A percentile compares a stretch with the other conserved stretches of the same genome.
Evolutionary conservation across 2,113 vertebrate species (phyloP).

Genomic region (Dromiciops gliroides): DNA sequence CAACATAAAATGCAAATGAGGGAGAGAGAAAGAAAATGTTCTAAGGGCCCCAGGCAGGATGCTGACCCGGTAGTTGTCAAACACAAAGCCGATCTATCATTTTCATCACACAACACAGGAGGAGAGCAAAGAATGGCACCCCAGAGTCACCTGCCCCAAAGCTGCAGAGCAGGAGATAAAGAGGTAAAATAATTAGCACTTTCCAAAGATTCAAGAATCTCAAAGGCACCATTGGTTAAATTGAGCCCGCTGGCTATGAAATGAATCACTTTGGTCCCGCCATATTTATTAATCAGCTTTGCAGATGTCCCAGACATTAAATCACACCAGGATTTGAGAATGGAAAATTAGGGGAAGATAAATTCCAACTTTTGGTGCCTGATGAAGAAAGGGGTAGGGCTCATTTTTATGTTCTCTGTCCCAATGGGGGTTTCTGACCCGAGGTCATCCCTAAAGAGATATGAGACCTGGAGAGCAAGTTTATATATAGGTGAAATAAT

Average conservation of each 20-base stretch:
- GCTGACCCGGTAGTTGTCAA: neutral
- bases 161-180: slow-evolving; percentile 24
- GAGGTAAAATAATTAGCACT: neutral
- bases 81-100: neutral
- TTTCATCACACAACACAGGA: neutral
- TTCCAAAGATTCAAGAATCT: neutral
- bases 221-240: slow-evolving; percentile 15
- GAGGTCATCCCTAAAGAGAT: neutral
- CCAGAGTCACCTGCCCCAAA: slow-evolving; percentile 26
- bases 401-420: accelerated
- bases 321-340: neutral
- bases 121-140: neutral
- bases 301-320: slow-evolving; percentile 35
- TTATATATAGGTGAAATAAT: neutral
- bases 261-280: slow-evolving; percentile 42
- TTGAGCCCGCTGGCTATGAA: slow-evolving; percentile 5
- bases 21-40: neutral
- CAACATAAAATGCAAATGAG: neutral
- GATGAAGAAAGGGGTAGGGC: neutral
- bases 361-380: slow-evolving; percentile 24
- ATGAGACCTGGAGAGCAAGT: neutral
- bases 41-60: neutral
- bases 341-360: slow-evolving; percentile 49
- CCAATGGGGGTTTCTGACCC: too few species aligned
- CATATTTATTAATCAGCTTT: slow-evolving; percentile 47